phyloP scores from a whole-genome alignment of 2,113 vertebrate genomes.

The Zosterops japonicus region DNA sequence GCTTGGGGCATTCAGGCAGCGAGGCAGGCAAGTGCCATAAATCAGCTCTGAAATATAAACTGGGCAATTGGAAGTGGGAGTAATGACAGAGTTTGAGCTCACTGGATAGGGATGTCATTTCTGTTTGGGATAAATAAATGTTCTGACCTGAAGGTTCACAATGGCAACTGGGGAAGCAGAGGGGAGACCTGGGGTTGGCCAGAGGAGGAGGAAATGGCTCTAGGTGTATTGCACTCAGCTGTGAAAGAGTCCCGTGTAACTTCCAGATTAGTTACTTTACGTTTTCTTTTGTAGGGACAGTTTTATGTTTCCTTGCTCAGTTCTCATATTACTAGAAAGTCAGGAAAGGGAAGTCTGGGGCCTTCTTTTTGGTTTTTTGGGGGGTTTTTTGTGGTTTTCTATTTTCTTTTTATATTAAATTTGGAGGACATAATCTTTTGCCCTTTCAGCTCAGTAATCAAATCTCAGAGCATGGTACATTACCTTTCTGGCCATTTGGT shows the following conservation, averaged over 20 bases:
- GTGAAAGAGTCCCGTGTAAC: not conserved
- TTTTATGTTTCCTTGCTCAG: not conserved
- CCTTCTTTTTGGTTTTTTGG: not conserved
- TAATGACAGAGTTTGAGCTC: not conserved
- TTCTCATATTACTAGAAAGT: not conserved
- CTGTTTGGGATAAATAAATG: not conserved
- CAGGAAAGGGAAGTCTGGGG: not conserved
- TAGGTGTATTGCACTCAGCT: not conserved
- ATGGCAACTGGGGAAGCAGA: not conserved
- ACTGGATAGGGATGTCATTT: not conserved
- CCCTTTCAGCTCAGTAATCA: not conserved
- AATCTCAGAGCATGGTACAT: not conserved
- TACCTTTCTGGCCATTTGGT: not conserved
- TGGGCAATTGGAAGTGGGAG: not conserved
- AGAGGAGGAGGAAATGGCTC: not conserved
- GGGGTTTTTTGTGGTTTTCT: not conserved
- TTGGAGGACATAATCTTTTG: not conserved
- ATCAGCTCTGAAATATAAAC: slow-evolving; percentile 25
- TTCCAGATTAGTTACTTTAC: not conserved
- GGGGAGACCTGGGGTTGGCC: not conserved
- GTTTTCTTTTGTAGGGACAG: not conserved
- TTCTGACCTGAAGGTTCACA: not conserved
- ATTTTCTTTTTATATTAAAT: not conserved
- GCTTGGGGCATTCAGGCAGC: not conserved
- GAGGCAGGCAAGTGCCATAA: not conserved